Conservation (phyloP, 2,797 vertebrate genomes). For the Cephalopachus bancanus region DNA sequence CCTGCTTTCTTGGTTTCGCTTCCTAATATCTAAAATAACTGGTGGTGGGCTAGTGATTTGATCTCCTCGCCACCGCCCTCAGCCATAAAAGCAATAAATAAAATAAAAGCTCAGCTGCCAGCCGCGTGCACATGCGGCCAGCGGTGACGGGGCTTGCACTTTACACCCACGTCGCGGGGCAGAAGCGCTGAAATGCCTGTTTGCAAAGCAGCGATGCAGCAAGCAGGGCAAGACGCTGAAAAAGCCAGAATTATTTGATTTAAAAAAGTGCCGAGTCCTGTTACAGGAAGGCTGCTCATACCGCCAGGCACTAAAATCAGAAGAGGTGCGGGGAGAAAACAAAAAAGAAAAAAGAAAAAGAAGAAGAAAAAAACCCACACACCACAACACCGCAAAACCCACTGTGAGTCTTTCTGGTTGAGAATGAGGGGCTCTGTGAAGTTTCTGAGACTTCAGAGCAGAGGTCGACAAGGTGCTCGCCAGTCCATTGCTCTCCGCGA, state of each 20-base stretch:
- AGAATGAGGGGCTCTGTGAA: background rate
- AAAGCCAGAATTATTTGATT: background rate
- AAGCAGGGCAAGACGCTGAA: background rate
- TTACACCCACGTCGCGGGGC: background rate
- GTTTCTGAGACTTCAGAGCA: background rate
- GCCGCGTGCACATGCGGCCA: rapidly evolving
- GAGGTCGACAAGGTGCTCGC: background rate
- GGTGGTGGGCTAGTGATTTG: background rate
- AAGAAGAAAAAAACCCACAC: background rate
- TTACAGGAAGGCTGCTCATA: background rate
- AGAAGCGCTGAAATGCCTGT: background rate
- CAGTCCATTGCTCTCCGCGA: background rate
- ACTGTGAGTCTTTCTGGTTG: background rate
- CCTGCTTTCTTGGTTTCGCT: slow-evolving; percentile 13
- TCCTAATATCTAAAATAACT: slow-evolving; percentile 34
- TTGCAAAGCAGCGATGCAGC: slow-evolving; percentile 25
- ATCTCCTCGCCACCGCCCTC: background rate
- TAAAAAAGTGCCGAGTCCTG: background rate
- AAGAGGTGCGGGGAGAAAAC: background rate
- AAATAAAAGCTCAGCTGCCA: slow-evolving; percentile 28
- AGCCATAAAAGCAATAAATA: background rate
- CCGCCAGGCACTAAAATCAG: background rate
- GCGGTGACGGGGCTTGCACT: background rate
- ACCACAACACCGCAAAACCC: background rate
- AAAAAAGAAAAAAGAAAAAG: background rate